Percentiles rank a stretch among this genome's conserved stretches.
phyloP scores from a whole-genome alignment of 2,797 vertebrate species.

The Phoeniculus purpureus region DNA sequence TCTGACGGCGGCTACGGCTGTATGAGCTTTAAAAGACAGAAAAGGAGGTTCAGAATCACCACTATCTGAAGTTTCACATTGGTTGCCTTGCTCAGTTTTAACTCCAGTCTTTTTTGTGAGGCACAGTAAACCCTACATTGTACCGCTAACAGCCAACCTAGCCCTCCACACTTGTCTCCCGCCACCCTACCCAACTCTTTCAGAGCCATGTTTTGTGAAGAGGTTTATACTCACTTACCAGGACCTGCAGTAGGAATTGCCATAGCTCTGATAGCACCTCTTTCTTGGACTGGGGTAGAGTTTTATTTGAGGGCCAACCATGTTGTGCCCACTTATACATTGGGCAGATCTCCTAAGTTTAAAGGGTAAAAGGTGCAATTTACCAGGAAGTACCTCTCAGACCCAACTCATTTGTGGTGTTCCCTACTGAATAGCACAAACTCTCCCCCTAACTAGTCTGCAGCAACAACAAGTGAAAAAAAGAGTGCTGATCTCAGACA shows the following conservation, averaged over 20 bases:
- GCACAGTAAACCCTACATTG: not conserved
- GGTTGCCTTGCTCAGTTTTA: fast-evolving
- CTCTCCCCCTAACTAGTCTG: not conserved
- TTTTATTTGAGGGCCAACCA: conserved; percentile 83
- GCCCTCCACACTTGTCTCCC: not conserved
- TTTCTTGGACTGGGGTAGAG: conserved; percentile 84
- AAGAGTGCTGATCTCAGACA: fast-evolving
- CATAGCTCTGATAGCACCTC: conserved; percentile 87
- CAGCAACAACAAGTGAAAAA: not conserved
- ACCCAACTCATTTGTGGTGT: not conserved
- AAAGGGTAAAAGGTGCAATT: conserved; percentile 16
- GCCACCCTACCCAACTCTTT: not conserved
- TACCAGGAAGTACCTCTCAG: conserved; percentile 17
- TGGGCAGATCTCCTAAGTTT: conserved; percentile 76
- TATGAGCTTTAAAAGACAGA: conserved; percentile 62
- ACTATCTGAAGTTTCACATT: not conserved
- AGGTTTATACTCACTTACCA: conserved; percentile 74
- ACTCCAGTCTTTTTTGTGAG: not conserved
- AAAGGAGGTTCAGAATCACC: not conserved
- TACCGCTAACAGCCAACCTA: not conserved
- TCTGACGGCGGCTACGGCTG: conserved; percentile 83
- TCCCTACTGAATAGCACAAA: not conserved
- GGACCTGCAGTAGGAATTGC: conserved; percentile 85
- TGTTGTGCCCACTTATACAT: conserved; percentile 83
- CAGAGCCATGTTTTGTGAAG: not conserved